A percentile compares a stretch with the other conserved stretches of the same genome.
Evolutionary conservation across 1,140 invertebrate genomes (phyloP).

Genomic region (Hydropsyche tenuis): DNA sequence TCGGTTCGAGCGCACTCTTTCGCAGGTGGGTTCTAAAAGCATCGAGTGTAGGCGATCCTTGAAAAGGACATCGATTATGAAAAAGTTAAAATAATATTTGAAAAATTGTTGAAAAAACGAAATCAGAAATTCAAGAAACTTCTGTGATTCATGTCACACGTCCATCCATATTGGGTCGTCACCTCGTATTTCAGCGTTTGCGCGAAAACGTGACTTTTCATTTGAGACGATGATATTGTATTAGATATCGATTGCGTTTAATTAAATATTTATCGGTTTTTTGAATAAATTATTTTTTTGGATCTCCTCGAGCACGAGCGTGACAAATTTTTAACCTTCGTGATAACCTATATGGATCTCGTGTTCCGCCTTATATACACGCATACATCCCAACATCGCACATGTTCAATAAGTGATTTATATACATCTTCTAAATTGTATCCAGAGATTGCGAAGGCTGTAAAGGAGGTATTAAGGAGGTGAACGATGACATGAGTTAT

Average conservation of each 20-base stretch:
- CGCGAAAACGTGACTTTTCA: neutral
- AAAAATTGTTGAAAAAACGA: too few relatives aligned
- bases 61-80: too few relatives aligned
- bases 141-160: too few relatives aligned
- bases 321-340: neutral
- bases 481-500: constrained; percentile 42
- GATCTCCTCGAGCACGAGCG: neutral
- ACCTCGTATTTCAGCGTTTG: too few relatives aligned
- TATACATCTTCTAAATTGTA: constrained; percentile 29
- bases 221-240: neutral
- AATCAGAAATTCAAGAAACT: too few relatives aligned
- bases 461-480: constrained; percentile 38
- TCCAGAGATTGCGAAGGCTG: constrained; percentile 36
- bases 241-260: too few relatives aligned
- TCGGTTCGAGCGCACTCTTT: neutral
- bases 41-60: too few relatives aligned
- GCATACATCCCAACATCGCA: neutral
- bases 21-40: too few relatives aligned
- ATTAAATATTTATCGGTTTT: too few relatives aligned
- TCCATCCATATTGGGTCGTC: too few relatives aligned
- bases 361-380: neutral
- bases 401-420: constrained; percentile 37
- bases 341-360: too few relatives aligned
- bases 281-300: constrained; percentile 8
- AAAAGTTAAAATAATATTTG: too few relatives aligned